Percentiles rank a stretch among this genome's conserved stretches.
Evolutionary conservation across 2,888 invertebrate species (phyloP).

Genomic region (Acrobasis consociella): DNA sequence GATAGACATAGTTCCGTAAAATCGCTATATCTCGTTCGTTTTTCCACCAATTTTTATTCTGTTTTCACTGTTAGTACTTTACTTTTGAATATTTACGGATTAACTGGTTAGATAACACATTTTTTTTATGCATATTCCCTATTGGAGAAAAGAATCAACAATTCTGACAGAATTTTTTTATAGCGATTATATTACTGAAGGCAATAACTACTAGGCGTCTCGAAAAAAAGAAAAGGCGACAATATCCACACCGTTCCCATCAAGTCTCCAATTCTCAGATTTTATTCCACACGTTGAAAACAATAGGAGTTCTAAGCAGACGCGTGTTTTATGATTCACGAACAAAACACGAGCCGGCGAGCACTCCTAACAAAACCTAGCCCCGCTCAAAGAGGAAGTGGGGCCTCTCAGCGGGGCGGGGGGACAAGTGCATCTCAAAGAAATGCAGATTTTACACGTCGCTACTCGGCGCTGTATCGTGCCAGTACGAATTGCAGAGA

Average conservation of each 20-base stretch:
- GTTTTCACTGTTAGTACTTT: no score
- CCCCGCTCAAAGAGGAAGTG: slow-evolving; percentile 77
- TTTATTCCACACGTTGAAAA: slow-evolving; percentile 24
- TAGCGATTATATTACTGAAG: no score
- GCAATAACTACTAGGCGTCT: no score
- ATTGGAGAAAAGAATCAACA: no score
- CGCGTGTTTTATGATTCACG: slow-evolving; percentile 40
- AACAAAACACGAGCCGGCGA: slow-evolving; percentile 27
- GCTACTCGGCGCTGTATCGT: slow-evolving; percentile 77
- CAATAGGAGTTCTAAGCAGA: slow-evolving; percentile 26
- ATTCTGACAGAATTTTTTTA: no score
- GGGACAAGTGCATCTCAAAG: slow-evolving; percentile 82
- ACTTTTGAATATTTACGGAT: no score
- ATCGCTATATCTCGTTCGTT: no score
- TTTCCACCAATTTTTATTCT: no score
- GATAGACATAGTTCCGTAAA: no score
- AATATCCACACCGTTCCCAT: slow-evolving; percentile 2
- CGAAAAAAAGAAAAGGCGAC: neutral
- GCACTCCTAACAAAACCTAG: slow-evolving; percentile 69
- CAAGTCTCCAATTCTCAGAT: slow-evolving; percentile 20
- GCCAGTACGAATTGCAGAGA: slow-evolving; percentile 51
- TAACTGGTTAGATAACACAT: no score
- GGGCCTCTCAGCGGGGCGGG: slow-evolving; percentile 70
- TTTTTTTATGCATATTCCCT: no score
- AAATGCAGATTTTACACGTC: slow-evolving; percentile 83